These are phyloP conservation scores for Acyrthosiphon pisum DNA, from an alignment of 1,140 invertebrate genomes.

Conservation along the genomic window DNA sequence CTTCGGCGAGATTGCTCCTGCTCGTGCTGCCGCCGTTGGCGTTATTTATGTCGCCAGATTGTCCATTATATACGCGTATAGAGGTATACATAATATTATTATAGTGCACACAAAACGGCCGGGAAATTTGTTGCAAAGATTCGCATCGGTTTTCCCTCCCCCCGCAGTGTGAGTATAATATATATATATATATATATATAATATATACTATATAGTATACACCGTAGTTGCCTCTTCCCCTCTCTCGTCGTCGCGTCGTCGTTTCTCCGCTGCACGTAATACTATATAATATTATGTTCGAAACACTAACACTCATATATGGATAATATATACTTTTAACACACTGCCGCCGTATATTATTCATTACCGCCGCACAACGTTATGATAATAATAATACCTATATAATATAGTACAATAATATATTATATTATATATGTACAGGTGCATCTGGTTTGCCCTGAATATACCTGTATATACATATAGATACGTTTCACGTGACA, in stretches of 20 bases:
- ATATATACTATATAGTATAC: not conserved
- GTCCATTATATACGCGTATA: not conserved
- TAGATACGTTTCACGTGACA: not conserved
- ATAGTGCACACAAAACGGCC: not conserved
- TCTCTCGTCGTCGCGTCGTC: not conserved
- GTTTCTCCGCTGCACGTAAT: not conserved
- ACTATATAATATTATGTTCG: not conserved
- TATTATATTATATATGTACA: not conserved
- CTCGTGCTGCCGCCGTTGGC: not conserved
- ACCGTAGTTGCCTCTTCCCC: no score
- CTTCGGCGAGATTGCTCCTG: constrained; percentile 9
- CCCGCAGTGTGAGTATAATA: not conserved
- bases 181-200: not conserved
- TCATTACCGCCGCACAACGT: no score
- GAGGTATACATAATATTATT: not conserved
- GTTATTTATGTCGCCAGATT: constrained; percentile 15
- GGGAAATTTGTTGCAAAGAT: not conserved
- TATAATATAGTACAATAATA: not conserved
- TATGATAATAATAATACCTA: no score
- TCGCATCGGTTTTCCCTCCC: not conserved
- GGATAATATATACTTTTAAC: not conserved
- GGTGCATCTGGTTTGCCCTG: not conserved
- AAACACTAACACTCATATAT: not conserved
- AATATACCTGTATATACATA: not conserved
- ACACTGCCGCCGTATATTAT: not conserved